Percentiles rank a stretch among this genome's conserved stretches.
These are phyloP conservation scores for Seladonia tumulorum DNA, from an alignment of 2,888 invertebrate genomes.

Conservation along the genomic window DNA sequence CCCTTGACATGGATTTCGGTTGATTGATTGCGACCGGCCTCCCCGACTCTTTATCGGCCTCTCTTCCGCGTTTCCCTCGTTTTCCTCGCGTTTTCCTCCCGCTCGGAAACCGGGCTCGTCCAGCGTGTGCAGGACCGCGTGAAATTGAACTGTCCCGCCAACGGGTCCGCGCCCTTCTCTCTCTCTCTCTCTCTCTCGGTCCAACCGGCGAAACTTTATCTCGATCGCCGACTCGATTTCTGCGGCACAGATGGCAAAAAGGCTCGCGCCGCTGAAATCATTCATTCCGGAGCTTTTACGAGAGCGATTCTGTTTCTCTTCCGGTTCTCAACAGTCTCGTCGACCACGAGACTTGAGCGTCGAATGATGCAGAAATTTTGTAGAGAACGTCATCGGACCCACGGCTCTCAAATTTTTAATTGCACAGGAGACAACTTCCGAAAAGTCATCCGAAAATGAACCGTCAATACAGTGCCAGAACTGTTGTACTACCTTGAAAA, in stretches of 20 bases:
- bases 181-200: not conserved
- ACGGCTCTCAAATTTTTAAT: no score
- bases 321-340: no score
- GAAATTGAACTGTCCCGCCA: constrained; percentile 28
- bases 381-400: no score
- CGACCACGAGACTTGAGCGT: no score
- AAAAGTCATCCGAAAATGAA: no score
- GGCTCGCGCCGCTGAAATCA: not conserved
- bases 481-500: no score
- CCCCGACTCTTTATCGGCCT: constrained; percentile 8
- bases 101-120: not conserved
- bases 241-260: not conserved
- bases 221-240: not conserved
- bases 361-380: no score
- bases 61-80: not conserved
- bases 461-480: no score
- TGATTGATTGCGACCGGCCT: constrained; percentile 43
- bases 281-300: not conserved
- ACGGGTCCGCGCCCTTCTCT: not conserved
- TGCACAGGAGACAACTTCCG: no score
- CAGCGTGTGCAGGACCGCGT: constrained; percentile 18
- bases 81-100: constrained; percentile 1
- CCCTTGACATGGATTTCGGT: constrained; percentile 46
- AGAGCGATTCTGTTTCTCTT: not conserved
- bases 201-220: not conserved